phyloP scores from a whole-genome alignment of 1,140 invertebrate genomes.

The Drosophila kanapiae region DNA sequence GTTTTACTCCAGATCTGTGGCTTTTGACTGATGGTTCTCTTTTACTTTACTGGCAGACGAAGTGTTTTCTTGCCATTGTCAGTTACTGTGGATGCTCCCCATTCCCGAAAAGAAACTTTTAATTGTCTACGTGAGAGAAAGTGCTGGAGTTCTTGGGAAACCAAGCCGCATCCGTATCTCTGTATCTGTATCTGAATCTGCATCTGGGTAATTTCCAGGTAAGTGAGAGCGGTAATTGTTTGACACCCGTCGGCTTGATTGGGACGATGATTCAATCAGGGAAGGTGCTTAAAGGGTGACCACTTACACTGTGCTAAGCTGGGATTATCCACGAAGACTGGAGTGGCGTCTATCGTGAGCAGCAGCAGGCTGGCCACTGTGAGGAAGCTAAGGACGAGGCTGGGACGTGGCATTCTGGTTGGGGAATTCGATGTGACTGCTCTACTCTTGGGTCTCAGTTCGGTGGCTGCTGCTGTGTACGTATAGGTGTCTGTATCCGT shows the following conservation, averaged over 20 bases:
- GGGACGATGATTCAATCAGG: conserved; percentile 20
- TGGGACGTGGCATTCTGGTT: conserved; percentile 40
- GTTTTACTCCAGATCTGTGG: conserved; percentile 27
- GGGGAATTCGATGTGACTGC: conserved; percentile 18
- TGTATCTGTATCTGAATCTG: conserved; percentile 58
- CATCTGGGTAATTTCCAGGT: conserved; percentile 42
- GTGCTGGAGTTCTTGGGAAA: conserved; percentile 73
- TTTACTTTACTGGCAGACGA: conserved; percentile 3
- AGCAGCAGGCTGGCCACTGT: conserved; percentile 57
- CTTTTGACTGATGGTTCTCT: conserved; percentile 24
- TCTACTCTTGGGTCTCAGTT: conserved; percentile 28
- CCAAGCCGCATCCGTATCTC: conserved; percentile 25
- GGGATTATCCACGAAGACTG: conserved; percentile 84
- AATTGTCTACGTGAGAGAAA: conserved; percentile 81
- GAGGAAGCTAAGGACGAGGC: conserved; percentile 47
- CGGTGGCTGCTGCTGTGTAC: conserved; percentile 40
- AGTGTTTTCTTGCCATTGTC: conserved; percentile 38
- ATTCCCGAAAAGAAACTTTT: conserved; percentile 60
- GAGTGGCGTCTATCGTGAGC: conserved; percentile 57
- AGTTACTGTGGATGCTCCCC: conserved; percentile 24
- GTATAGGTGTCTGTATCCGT: conserved; percentile 26
- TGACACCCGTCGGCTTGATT: conserved; percentile 33
- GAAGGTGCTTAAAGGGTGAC: not conserved
- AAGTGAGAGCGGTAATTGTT: conserved; percentile 37
- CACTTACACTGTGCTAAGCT: conserved; percentile 85